Base-by-base conservation (phyloP, 2,797 vertebrate species). In the Eospalax fontanierii region DNA sequence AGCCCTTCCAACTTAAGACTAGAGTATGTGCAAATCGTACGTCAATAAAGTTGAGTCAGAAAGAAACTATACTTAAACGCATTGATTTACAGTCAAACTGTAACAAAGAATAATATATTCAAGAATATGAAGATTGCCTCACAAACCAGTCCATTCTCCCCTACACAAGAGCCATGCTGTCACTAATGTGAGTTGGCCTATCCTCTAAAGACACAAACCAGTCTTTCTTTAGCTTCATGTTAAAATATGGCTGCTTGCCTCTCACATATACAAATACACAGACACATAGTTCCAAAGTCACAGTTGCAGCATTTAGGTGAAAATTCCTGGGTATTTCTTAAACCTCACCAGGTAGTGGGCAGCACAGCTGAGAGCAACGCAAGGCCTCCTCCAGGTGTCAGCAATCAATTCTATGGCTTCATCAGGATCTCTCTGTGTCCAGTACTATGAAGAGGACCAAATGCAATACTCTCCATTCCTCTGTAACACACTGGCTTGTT, bases 1-100 rank as follows among this genome's bases (percentile, higher is more conserved):
- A 40, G 26, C 1, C 6, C 18, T 94, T 90, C 40, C 26, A 50
- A 11, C 18, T 33, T 38, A 54, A 5, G 7, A 15, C 33, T 74
- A 33, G n/a, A 54, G 18, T 79, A 40, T 57, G 61, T 73, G 40
- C 26, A 75, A 75, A 90, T 57, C 78, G 70, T 24, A 40, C 21
- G 80, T 91, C 73, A 87, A 35, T 57, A 82, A 88, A 68, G 9
- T 35, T 61, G 21, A 82, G 66, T 70, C 82, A 35, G 38, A 84
- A 93, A 63, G 26, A 92, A 89, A 28, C 24, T 73, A 19, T 70
- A 35, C 6, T n/a, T 46, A 40, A 59, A 61, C 33, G 28, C 40
- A 65, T 54, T 63, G 50, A 70, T 73, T 82, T 57, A 28, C 6
- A 81, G 9, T 81, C 38, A 93, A 89, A 24, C 38, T 26, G 10